Evolutionary conservation across 2,113 vertebrate genomes (phyloP).

Genomic region (Pseudonaja textilis): DNA sequence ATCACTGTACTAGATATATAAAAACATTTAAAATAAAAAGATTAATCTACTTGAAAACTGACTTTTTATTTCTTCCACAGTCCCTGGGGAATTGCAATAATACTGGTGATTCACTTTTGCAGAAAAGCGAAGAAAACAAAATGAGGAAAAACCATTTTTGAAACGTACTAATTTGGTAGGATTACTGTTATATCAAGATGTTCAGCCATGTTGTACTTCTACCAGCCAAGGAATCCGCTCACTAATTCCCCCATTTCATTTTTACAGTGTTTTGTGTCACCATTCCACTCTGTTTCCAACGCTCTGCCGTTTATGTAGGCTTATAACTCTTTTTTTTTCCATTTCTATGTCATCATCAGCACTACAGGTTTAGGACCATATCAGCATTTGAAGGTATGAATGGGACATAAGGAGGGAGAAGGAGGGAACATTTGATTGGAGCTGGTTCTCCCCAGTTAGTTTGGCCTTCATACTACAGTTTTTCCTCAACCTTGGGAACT

Average conservation of each 20-base stretch:
- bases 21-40: not conserved
- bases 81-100: too few species aligned
- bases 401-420: not conserved
- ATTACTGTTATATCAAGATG: not conserved
- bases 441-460: not conserved
- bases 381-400: not conserved
- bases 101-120: not conserved
- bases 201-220: not conserved
- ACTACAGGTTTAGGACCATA: not conserved
- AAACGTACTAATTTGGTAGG: not conserved
- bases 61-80: not conserved
- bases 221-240: not conserved
- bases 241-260: not conserved
- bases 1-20: not conserved
- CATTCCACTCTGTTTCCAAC: not conserved
- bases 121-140: not conserved
- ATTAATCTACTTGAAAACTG: not conserved
- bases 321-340: not conserved
- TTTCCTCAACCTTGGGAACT: not conserved
- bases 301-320: not conserved
- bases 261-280: not conserved
- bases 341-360: not conserved
- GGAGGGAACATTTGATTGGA: not conserved
- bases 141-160: not conserved
- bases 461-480: not conserved